Conservation (phyloP, 2,113 vertebrate genomes). For the Chelonoidis abingdonii region DNA sequence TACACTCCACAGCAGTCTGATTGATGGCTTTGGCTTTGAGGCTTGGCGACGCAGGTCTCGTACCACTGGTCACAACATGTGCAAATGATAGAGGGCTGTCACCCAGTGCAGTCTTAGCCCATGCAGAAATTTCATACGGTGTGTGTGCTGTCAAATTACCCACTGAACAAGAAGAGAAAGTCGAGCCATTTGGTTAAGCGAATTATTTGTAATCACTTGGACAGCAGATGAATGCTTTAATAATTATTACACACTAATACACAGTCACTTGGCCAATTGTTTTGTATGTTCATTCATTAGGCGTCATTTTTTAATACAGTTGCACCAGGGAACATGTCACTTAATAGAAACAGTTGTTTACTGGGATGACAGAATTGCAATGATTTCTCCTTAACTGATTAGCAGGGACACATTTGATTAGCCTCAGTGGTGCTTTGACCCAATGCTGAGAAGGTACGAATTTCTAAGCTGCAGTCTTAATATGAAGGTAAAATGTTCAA, state of each 20-base stretch:
- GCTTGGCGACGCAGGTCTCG: conserved; percentile 82
- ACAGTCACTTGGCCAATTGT: not conserved
- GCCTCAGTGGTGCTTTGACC: not conserved
- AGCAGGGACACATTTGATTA: not conserved
- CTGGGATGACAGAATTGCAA: not conserved
- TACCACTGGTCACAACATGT: conserved; percentile 84
- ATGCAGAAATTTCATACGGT: conserved; percentile 91
- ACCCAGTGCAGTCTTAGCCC: conserved; percentile 91
- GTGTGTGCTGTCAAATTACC: conserved; percentile 92
- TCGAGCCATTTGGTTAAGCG: not conserved
- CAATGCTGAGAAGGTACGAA: not conserved
- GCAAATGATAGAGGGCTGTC: conserved; percentile 92
- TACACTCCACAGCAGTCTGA: conserved; percentile 93
- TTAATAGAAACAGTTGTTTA: not conserved
- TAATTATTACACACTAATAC: not conserved
- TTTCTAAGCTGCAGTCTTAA: not conserved
- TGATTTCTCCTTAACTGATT: not conserved
- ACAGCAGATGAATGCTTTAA: not conserved
- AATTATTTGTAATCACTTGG: not conserved
- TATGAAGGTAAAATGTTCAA: not conserved
- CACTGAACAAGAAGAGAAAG: conserved; percentile 76
- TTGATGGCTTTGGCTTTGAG: conserved; percentile 93
- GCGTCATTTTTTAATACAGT: not conserved
- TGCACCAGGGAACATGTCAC: not conserved
- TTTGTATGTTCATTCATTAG: not conserved